Evolutionary conservation across 53 echinoderm and acorn worm genomes (phyloP), one percentile per base, ranked within the genome.

Genomic region (Mesocentrotus franciscanus): DNA sequence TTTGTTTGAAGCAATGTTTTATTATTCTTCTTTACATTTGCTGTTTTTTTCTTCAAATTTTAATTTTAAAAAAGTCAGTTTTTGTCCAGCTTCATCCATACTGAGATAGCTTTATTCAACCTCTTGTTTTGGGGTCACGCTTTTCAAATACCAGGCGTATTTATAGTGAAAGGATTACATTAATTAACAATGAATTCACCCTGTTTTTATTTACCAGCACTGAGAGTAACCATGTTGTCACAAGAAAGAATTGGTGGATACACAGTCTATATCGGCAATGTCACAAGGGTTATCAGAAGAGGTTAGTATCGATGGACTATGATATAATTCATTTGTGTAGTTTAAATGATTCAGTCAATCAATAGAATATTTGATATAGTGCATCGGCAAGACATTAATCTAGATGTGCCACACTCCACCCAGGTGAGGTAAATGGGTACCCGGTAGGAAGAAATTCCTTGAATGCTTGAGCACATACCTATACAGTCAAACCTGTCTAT

Each of bases 221-320:
- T 94, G 66, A 85, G 70, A 62, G 95, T 94, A 55, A 22, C 27
- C 14, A 85, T 94, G 64, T 35, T 17, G 15, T 61, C 62, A 34
- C 35, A 66, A 1, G 66, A 85, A 3, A n/a, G 30, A 20, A 95
- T 90, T 4, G 71, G 78, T 81, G 96, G 96, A 55, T 96, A 94
- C 92, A 91, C 55, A 26, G 87, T 96, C 66, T 91, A 79, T 56
- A 95, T 49, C 12, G 95, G 93, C 57, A 90, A 89, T 64, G 78
- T 96, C 9, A 95, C 61, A 22, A 42, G 58, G 16, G 90, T 94
- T 56, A 18, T 96, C 60, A 94, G 90, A 79, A 90, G 0, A 32
- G 96, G 96, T 96, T 81, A 90, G 93, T 85, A 12, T 58, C n/a
- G n/a, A n/a, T n/a, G n/a, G n/a, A 49, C 4, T 49, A 49, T 49